Percentiles rank a stretch among this genome's conserved stretches.
phyloP scores from a whole-genome alignment of 2,888 invertebrate genomes.

The Amblyjoppa fuscipennis region DNA sequence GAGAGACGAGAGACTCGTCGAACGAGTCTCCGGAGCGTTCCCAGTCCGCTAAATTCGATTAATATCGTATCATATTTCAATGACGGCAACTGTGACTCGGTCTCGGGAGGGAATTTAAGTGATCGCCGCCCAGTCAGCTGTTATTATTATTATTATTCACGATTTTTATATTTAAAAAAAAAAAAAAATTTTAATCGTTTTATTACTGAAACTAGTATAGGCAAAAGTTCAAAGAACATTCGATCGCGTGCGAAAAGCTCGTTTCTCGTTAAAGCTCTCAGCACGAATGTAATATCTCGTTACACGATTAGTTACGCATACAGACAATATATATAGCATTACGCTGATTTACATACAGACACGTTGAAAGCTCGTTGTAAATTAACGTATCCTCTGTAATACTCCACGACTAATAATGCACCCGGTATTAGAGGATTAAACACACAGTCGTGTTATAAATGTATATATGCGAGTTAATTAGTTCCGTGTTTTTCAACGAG shows the following conservation, averaged over 20 bases:
- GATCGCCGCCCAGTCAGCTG: conserved; percentile 35
- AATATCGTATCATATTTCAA: conserved; percentile 61
- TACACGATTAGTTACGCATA: conserved; percentile 53
- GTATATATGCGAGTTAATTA: conserved; percentile 60
- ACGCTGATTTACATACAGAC: conserved; percentile 24
- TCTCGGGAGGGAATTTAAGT: conserved; percentile 37
- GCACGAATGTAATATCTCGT: conserved; percentile 54
- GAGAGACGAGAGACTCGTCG: conserved; percentile 53
- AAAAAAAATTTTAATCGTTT: no score
- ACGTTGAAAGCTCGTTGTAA: conserved; percentile 8
- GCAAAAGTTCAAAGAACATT: conserved; percentile 32
- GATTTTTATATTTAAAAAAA: background rate
- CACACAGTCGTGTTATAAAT: conserved; percentile 7
- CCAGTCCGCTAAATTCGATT: conserved; percentile 51
- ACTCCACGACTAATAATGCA: conserved; percentile 8
- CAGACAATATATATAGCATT: conserved; percentile 39
- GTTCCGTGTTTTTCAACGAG: conserved; percentile 66
- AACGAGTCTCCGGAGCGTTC: conserved; percentile 54
- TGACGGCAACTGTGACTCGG: conserved; percentile 22
- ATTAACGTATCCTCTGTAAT: conserved; percentile 22
- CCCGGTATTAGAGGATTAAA: conserved; percentile 31
- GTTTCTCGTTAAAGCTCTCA: conserved; percentile 49
- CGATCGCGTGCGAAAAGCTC: conserved; percentile 59
- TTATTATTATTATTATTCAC: conserved; percentile 14
- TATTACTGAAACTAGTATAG: background rate